A percentile compares a stretch with the other conserved stretches of the same genome.
These are phyloP conservation scores for Syrphus vitripennis DNA, from an alignment of 2,888 invertebrate species.

Conservation along the genomic window DNA sequence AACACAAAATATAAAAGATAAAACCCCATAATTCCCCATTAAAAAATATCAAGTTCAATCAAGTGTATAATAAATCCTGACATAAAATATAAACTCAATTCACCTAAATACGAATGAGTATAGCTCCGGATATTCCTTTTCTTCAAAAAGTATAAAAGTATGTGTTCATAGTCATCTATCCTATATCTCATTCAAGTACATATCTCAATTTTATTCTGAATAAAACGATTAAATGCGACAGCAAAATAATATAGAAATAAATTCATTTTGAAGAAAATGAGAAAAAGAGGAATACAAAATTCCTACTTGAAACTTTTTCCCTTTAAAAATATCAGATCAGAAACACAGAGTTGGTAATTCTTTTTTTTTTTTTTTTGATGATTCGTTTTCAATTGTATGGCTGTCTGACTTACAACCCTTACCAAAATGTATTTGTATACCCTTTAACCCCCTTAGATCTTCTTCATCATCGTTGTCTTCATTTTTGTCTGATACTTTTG, in stretches of 20 bases:
- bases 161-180: neutral
- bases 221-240: conserved; percentile 21
- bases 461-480: neutral
- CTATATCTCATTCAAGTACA: conserved; percentile 10
- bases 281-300: neutral
- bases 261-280: neutral
- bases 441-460: neutral
- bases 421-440: neutral
- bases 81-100: neutral
- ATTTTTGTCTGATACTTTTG: conserved; percentile 30
- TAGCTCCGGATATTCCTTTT: neutral
- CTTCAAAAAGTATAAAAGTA: neutral
- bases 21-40: conserved; percentile 4
- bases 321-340: neutral
- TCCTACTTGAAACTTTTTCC: neutral
- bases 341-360: neutral
- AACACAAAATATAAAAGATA: conserved; percentile 59
- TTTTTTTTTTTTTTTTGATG: conserved; percentile 36
- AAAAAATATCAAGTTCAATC: conserved; percentile 43
- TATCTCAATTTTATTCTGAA: conserved; percentile 20
- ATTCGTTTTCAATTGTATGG: conserved; percentile 59
- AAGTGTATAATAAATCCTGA: conserved; percentile 33
- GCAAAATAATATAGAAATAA: neutral
- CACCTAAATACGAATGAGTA: neutral
- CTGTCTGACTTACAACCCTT: conserved; percentile 49